Conservation (phyloP, 2,888 invertebrate species). For the Drosophila seclusa region DNA sequence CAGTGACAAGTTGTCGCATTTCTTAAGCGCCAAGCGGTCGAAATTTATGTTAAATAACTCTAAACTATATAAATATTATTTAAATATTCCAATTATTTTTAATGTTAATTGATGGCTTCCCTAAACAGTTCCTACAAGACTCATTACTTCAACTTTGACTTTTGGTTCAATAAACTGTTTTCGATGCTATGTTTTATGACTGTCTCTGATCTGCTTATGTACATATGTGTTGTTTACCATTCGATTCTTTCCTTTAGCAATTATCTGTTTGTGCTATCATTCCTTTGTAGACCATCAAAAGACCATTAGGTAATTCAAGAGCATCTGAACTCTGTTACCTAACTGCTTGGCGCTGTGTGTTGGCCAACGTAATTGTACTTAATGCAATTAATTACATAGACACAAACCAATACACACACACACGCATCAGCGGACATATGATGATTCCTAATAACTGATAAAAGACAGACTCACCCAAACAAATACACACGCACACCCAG, state of each 20-base stretch:
- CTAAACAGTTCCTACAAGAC: slow-evolving; percentile 37
- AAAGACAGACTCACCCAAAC: slow-evolving; percentile 27
- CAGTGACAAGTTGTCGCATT: slow-evolving; percentile 36
- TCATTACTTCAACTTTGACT: not conserved
- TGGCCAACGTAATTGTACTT: slow-evolving; percentile 75
- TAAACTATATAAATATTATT: not conserved
- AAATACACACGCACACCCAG: slow-evolving; percentile 19
- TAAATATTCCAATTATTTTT: not conserved
- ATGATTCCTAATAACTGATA: slow-evolving; percentile 76
- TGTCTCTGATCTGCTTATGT: slow-evolving; percentile 2
- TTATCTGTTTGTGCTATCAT: slow-evolving; percentile 18
- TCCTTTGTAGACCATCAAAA: slow-evolving; percentile 21
- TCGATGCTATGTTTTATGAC: not conserved
- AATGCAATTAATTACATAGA: slow-evolving; percentile 72
- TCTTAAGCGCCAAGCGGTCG: slow-evolving; percentile 42
- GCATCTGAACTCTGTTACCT: slow-evolving; percentile 2
- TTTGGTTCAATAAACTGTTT: slow-evolving; percentile 6
- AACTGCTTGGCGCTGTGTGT: slow-evolving; percentile 56
- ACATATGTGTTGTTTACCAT: not conserved
- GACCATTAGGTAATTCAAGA: slow-evolving; percentile 46
- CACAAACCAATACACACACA: slow-evolving; percentile 23
- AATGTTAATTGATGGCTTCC: slow-evolving; percentile 6
- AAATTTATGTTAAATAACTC: not conserved
- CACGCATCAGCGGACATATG: slow-evolving; percentile 52
- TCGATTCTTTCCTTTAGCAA: slow-evolving; percentile 4